A percentile compares a stretch with the other conserved stretches of the same genome.
These are phyloP conservation scores for cat (Felis catus) DNA, from an alignment of 2,113 vertebrate species.

Conservation along the genomic window F.catus_Fca126_mat1.0 CM031412.1:186977001-186977500, in stretches of 20 bases:
- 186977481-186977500: not conserved
- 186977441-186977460: not conserved
- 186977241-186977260: conserved; percentile 36
- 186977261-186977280: not conserved
- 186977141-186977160: not conserved
- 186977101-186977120: not conserved
- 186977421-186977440: not conserved
- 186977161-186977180: not conserved
- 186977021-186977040: not conserved
- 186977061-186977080: conserved; percentile 14
- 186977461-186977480: rapidly evolving
- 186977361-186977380: not conserved
- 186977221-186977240: not conserved
- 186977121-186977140: conserved; percentile 3
- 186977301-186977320: not conserved
- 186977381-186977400: not conserved
- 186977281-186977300: not conserved
- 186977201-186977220: not conserved
- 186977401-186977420: not conserved
- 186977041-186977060: not conserved
- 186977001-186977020: not conserved
- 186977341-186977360: not conserved
- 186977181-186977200: conserved; percentile 21
- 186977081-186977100: not conserved
- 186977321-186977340: not conserved